These are phyloP conservation scores for Alethe castanea DNA, from an alignment of 2,113 vertebrate genomes.

Conservation along the genomic window DNA sequence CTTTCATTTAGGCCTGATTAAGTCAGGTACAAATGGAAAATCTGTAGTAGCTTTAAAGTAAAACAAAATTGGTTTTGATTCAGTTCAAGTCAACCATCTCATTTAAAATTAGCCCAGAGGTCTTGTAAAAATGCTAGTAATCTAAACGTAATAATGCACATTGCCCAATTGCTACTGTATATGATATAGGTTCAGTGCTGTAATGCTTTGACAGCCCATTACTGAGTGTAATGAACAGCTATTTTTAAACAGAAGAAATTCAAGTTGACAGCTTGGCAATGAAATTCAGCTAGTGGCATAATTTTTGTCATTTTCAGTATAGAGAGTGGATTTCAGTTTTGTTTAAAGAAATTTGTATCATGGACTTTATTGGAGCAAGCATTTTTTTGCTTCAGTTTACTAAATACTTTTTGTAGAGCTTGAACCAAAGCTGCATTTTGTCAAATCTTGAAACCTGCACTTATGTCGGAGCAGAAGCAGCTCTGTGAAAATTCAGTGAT, in stretches of 20 bases:
- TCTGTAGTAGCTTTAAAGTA: conserved; percentile 61
- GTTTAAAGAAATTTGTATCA: conserved; percentile 74
- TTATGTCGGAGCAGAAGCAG: not conserved
- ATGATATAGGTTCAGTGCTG: conserved; percentile 82
- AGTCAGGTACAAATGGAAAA: conserved; percentile 42
- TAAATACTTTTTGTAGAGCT: conserved; percentile 30
- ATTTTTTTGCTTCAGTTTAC: conserved; percentile 54
- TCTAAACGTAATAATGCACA: conserved; percentile 82
- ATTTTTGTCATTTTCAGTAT: conserved; percentile 77
- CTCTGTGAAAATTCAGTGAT: not conserved
- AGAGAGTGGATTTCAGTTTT: conserved; percentile 72
- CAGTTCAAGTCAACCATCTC: conserved; percentile 83
- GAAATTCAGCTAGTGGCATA: conserved; percentile 82
- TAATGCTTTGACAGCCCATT: conserved; percentile 85
- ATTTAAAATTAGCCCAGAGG: conserved; percentile 85
- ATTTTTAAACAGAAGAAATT: conserved; percentile 84
- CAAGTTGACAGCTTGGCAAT: conserved; percentile 80
- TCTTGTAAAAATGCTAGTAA: conserved; percentile 80
- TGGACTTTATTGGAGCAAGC: conserved; percentile 62
- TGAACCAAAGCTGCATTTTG: conserved; percentile 46
- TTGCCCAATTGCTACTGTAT: conserved; percentile 86
- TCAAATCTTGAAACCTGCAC: not conserved
- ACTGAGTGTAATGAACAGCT: conserved; percentile 83
- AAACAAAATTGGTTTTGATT: conserved; percentile 72
- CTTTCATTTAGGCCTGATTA: conserved; percentile 13